Conservation (phyloP, 2,888 invertebrate genomes). For the Bombyx huttoni region DNA sequence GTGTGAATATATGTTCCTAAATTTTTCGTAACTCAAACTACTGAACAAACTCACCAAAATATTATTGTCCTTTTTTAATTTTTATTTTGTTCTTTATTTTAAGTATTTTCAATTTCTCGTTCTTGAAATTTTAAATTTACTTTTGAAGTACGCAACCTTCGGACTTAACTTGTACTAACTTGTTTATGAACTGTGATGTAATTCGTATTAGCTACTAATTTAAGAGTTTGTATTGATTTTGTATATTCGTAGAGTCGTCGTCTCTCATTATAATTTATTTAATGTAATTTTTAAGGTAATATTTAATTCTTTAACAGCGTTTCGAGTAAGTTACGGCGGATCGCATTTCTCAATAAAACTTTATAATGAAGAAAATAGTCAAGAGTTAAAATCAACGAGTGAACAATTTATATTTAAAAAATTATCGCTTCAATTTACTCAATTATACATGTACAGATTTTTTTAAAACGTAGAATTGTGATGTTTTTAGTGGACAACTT, state of each 20-base stretch:
- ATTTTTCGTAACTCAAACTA: constrained; percentile 35
- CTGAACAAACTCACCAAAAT: constrained; percentile 60
- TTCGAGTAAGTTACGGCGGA: constrained; percentile 28
- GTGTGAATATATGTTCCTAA: constrained; percentile 59
- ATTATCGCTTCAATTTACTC: background rate
- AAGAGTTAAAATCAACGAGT: background rate
- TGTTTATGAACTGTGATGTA: constrained; percentile 73
- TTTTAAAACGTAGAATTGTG: no score
- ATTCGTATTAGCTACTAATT: constrained; percentile 62
- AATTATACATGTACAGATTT: background rate
- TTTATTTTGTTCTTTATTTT: constrained; percentile 21
- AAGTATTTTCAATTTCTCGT: constrained; percentile 38
- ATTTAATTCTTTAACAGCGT: constrained; percentile 33
- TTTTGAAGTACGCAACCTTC: constrained; percentile 47
- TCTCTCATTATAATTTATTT: constrained; percentile 70
- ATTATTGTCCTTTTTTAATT: constrained; percentile 24
- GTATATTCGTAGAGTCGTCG: constrained; percentile 66
- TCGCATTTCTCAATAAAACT: background rate
- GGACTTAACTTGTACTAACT: constrained; percentile 54
- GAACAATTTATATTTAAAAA: background rate
- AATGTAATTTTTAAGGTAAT: constrained; percentile 43
- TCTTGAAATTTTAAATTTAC: constrained; percentile 32
- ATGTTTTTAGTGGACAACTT: no score
- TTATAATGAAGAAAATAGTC: no score
- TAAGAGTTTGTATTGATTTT: constrained; percentile 69